phyloP scores from a whole-genome alignment of 2,888 invertebrate genomes.

The Lamellibrachia columna region DNA sequence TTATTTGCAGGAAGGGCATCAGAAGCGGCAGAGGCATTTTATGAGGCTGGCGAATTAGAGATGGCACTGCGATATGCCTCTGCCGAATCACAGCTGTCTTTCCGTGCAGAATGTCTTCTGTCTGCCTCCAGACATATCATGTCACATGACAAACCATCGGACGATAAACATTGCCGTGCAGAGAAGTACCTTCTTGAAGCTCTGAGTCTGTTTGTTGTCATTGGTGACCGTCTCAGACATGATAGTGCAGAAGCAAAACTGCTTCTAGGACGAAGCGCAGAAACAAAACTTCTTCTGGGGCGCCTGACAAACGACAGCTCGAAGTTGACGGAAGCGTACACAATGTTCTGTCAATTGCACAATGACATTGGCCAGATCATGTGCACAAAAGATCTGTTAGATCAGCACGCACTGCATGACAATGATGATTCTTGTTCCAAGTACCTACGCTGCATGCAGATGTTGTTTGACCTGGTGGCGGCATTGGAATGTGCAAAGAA shows the following conservation, averaged over 20 bases:
- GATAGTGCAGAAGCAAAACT: background rate
- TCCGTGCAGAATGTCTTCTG: constrained; percentile 45
- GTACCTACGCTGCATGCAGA: constrained; percentile 40
- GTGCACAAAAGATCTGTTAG: background rate
- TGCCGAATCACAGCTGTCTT: constrained; percentile 37
- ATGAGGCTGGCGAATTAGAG: constrained; percentile 41
- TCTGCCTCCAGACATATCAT: constrained; percentile 42
- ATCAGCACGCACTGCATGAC: background rate
- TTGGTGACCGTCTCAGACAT: background rate
- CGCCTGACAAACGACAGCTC: constrained; percentile 23
- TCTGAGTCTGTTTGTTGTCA: background rate
- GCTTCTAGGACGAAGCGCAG: constrained; percentile 40
- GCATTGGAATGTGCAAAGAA: constrained; percentile 44
- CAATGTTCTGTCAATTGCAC: constrained; percentile 36
- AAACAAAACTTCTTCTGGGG: constrained; percentile 21
- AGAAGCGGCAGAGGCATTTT: constrained; percentile 44
- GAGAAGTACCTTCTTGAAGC: constrained; percentile 11
- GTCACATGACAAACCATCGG: constrained; percentile 9
- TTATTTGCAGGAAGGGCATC: constrained; percentile 40
- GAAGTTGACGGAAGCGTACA: constrained; percentile 38
- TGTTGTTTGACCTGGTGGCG: constrained; percentile 38
- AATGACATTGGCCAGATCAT: background rate
- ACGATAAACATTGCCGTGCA: background rate
- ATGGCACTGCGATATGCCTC: constrained; percentile 44
- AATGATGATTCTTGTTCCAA: background rate